A percentile compares a stretch with the other conserved stretches of the same genome.
These are phyloP conservation scores for Chydorus sphaericus DNA, from an alignment of 2,888 invertebrate species.

Conservation along the genomic window DNA sequence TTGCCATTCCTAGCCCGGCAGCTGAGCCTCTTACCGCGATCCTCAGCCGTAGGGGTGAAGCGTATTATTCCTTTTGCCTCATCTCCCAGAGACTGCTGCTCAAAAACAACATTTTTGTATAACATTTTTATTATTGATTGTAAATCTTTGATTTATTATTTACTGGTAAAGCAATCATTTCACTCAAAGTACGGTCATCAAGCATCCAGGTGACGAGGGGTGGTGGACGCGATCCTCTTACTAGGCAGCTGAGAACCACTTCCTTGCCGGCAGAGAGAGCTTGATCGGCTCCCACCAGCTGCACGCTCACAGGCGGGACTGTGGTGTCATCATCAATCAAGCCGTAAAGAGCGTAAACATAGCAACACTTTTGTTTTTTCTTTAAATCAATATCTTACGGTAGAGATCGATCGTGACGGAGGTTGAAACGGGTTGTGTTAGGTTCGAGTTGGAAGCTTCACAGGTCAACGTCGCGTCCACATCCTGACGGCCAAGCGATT, in stretches of 20 bases:
- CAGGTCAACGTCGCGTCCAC: constrained; percentile 52
- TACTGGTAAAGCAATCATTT: constrained; percentile 6
- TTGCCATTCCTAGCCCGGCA: constrained; percentile 80
- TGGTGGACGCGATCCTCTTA: constrained; percentile 69
- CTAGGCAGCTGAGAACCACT: constrained; percentile 68
- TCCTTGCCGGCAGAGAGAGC: constrained; percentile 67
- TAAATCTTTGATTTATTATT: not conserved
- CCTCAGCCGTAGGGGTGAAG: constrained; percentile 75
- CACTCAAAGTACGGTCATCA: constrained; percentile 8
- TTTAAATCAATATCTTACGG: constrained; percentile 31
- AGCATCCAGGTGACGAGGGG: constrained; percentile 66
- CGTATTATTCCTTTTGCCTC: constrained; percentile 70
- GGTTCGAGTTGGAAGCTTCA: constrained; percentile 52
- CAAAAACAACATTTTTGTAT: not conserved
- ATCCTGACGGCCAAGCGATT: constrained; percentile 45
- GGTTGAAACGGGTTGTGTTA: constrained; percentile 48
- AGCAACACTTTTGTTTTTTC: not conserved
- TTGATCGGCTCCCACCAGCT: constrained; percentile 47
- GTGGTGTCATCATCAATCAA: no score
- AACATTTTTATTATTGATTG: not conserved
- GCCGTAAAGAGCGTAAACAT: not conserved
- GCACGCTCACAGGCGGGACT: constrained; percentile 71
- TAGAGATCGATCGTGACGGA: constrained; percentile 53
- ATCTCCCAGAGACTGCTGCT: constrained; percentile 26
- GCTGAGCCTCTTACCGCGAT: constrained; percentile 73